Percentiles rank a stretch among this genome's conserved stretches.
phyloP scores from a whole-genome alignment of 2,888 invertebrate genomes.

The Carabus problematicus region DNA sequence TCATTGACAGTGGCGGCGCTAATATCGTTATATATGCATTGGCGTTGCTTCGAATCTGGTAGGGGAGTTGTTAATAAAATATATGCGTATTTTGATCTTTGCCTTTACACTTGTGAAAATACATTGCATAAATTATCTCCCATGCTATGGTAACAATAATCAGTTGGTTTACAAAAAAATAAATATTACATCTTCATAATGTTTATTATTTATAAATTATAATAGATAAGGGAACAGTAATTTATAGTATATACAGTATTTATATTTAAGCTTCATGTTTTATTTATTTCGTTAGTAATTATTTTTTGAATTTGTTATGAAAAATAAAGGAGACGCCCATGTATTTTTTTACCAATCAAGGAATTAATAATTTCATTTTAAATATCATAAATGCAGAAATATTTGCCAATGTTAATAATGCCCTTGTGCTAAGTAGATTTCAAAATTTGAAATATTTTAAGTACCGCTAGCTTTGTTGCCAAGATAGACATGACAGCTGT shows the following conservation, averaged over 20 bases:
- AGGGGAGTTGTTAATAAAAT: not conserved
- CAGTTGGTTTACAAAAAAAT: too few relatives aligned
- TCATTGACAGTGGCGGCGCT: conserved; percentile 13
- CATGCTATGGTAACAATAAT: too few relatives aligned
- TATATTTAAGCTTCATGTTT: too few relatives aligned
- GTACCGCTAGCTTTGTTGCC: conserved; percentile 29
- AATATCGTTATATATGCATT: conserved; percentile 21
- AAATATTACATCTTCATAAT: too few relatives aligned
- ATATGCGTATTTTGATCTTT: too few relatives aligned
- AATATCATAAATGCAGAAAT: not conserved
- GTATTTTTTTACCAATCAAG: not conserved
- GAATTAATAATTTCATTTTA: not conserved
- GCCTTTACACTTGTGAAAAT: too few relatives aligned
- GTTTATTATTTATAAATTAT: too few relatives aligned
- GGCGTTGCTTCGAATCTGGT: not conserved
- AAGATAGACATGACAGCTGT: conserved; percentile 16
- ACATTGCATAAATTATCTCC: too few relatives aligned
- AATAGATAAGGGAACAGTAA: too few relatives aligned
- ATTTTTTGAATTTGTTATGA: too few relatives aligned
- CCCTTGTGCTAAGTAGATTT: not conserved
- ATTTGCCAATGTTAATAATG: not conserved
- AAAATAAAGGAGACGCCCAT: not conserved
- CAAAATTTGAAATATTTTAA: conserved; percentile 11
- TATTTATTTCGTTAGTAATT: too few relatives aligned
- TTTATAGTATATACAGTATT: too few relatives aligned